Conservation (phyloP, 2,113 vertebrate species). For the Gobio gobio region DNA sequence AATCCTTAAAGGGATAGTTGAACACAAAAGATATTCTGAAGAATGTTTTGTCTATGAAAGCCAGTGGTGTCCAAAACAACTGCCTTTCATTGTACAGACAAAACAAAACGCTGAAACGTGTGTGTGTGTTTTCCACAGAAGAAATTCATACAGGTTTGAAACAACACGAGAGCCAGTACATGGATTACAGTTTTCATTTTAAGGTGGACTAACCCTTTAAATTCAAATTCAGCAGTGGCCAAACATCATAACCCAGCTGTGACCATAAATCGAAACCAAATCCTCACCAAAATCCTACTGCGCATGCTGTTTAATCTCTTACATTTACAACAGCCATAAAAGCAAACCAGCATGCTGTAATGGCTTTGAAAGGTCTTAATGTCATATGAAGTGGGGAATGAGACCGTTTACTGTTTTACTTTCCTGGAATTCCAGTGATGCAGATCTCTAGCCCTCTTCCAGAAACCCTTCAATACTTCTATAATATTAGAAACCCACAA, state of each 20-base stretch:
- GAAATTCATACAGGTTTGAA: neutral
- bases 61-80: neutral
- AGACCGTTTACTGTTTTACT: conserved; percentile 15
- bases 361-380: neutral
- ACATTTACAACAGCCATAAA: neutral
- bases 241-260: neutral
- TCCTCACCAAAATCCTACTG: neutral
- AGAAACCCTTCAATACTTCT: conserved; percentile 32
- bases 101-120: neutral
- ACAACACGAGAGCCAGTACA: neutral
- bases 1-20: too few species aligned
- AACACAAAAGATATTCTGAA: neutral
- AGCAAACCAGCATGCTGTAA: neutral
- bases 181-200: neutral
- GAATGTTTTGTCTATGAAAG: neutral
- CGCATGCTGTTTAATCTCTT: too few species aligned
- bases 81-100: neutral
- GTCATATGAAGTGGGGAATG: neutral
- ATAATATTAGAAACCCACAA: conserved; percentile 9
- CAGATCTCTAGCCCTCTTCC: conserved; percentile 16
- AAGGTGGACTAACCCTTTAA: neutral
- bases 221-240: neutral
- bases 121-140: neutral
- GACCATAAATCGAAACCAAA: neutral
- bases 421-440: conserved; percentile 43